Conservation (phyloP, 1,140 invertebrate species). For the Antheraea mylitta region DNA sequence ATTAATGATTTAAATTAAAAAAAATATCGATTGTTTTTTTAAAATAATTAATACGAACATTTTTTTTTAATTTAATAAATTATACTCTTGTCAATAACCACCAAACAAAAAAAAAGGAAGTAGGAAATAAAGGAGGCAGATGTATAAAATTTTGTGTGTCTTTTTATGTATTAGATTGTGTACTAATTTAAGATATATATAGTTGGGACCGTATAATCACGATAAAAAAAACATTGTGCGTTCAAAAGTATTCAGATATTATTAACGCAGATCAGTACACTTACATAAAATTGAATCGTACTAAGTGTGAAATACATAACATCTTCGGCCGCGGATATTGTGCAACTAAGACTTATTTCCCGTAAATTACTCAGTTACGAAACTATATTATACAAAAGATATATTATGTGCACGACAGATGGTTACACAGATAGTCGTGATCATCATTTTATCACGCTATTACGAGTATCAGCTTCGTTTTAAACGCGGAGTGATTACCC, state of each 20-base stretch:
- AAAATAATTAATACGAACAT: too few relatives aligned
- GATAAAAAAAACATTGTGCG: background rate
- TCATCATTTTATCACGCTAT: constrained; percentile 8
- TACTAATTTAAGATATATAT: too few relatives aligned
- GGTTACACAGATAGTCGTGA: constrained; percentile 3
- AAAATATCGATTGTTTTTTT: too few relatives aligned
- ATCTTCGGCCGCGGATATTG: constrained; percentile 17
- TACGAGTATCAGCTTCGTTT: background rate
- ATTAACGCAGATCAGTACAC: background rate
- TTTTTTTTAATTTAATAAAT: too few relatives aligned
- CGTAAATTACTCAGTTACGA: constrained; percentile 28
- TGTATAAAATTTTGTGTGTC: too few relatives aligned
- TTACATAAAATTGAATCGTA: background rate
- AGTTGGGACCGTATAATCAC: background rate
- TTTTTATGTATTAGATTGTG: too few relatives aligned
- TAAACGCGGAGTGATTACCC: background rate
- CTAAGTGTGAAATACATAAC: background rate
- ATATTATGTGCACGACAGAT: constrained; percentile 10
- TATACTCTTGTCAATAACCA: too few relatives aligned
- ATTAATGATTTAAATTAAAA: too few relatives aligned
- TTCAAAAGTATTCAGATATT: background rate
- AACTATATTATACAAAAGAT: constrained; percentile 14
- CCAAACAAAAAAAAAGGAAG: too few relatives aligned
- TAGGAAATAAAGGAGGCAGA: too few relatives aligned
- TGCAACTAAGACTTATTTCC: constrained; percentile 25